These are phyloP conservation scores for Lates japonicus DNA, from an alignment of 2,797 vertebrate genomes.

Conservation along the genomic window DNA sequence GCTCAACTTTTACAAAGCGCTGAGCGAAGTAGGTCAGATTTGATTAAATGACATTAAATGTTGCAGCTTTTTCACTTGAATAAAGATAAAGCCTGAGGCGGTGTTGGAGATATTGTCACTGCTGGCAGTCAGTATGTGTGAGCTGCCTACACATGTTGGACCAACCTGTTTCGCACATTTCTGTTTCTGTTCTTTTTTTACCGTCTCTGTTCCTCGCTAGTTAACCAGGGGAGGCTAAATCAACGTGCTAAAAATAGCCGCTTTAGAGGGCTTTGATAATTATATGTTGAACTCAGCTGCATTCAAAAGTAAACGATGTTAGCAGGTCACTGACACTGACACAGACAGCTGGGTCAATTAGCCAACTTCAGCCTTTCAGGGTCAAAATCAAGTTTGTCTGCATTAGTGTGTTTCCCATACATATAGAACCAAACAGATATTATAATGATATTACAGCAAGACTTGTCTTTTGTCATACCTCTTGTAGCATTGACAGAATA, in stretches of 20 bases:
- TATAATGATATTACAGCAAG: neutral
- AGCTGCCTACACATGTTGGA: slow-evolving; percentile 54
- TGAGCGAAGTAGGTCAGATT: slow-evolving; percentile 83
- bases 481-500: slow-evolving; percentile 84
- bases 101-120: slow-evolving; percentile 65
- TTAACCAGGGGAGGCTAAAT: slow-evolving; percentile 47
- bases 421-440: neutral
- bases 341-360: slow-evolving; percentile 7
- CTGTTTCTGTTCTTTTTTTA: slow-evolving; percentile 16
- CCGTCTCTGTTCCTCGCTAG: slow-evolving; percentile 30
- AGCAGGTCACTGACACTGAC: slow-evolving; percentile 36
- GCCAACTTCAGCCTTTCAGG: slow-evolving; percentile 3
- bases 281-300: slow-evolving; percentile 45
- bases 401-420: neutral
- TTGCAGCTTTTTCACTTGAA: slow-evolving; percentile 59
- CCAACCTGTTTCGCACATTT: slow-evolving; percentile 64
- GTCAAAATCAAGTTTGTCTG: slow-evolving; percentile 22
- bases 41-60: slow-evolving; percentile 82
- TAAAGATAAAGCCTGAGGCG: slow-evolving; percentile 45
- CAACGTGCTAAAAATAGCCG: slow-evolving; percentile 69
- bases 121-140: slow-evolving; percentile 67
- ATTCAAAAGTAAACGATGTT: slow-evolving; percentile 67
- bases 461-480: slow-evolving; percentile 78
- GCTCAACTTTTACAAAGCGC: slow-evolving; percentile 48
- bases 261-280: slow-evolving; percentile 55